phyloP scores from a whole-genome alignment of 2,113 vertebrate species.

The Cyanistes caeruleus region DNA sequence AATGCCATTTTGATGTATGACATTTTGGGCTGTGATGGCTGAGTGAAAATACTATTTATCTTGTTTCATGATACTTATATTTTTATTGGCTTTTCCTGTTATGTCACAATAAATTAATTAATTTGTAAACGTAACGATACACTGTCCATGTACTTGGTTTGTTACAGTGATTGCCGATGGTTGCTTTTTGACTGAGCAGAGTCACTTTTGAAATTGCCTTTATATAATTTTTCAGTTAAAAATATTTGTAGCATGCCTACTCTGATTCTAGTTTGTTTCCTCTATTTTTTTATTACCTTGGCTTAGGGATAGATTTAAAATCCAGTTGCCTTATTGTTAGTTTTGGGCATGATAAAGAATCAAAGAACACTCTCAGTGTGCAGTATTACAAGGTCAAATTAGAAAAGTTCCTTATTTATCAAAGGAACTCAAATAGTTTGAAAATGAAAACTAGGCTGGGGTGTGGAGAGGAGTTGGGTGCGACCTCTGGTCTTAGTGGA shows the following conservation, averaged over 20 bases:
- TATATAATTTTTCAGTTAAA: neutral
- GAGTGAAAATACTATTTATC: neutral
- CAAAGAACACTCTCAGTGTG: fast-evolving
- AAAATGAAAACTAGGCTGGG: neutral
- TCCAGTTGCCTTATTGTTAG: fast-evolving
- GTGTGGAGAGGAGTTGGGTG: too few species aligned
- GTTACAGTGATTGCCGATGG: neutral
- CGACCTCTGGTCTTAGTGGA: too few species aligned
- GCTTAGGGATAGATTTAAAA: neutral
- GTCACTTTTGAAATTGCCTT: neutral
- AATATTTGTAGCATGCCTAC: neutral
- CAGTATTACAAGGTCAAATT: neutral
- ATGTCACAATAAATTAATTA: neutral
- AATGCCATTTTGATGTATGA: neutral
- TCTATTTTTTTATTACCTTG: neutral
- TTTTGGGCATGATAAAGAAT: neutral
- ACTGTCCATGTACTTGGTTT: neutral
- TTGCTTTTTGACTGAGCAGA: neutral
- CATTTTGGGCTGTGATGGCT: neutral
- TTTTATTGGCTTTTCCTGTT: neutral
- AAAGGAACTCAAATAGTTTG: neutral
- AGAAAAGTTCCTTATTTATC: neutral
- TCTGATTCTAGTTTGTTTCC: neutral
- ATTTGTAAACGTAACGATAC: neutral
- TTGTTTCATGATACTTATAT: neutral